Conservation (phyloP, 2,797 vertebrate species). For the Dendrocincla tyrannina region DNA sequence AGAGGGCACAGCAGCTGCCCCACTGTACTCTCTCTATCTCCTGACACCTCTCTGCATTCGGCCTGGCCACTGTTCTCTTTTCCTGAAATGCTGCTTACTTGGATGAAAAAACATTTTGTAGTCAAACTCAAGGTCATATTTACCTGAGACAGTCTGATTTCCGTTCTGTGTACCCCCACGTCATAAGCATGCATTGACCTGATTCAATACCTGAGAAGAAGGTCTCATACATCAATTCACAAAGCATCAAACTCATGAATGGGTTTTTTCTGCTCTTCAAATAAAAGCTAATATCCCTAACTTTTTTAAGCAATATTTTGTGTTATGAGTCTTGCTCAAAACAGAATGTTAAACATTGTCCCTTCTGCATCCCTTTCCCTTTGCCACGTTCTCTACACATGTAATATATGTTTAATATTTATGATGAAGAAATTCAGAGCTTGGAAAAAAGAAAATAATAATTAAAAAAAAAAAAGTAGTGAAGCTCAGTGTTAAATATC, state of each 20-base stretch:
- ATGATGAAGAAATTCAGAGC: neutral
- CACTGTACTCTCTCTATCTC: neutral
- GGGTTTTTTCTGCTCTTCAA: neutral
- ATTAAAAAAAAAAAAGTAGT: neutral
- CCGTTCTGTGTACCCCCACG: fast-evolving
- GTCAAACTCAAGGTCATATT: neutral
- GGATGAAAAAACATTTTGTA: neutral
- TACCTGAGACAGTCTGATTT: neutral
- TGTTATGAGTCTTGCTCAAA: neutral
- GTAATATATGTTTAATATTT: neutral
- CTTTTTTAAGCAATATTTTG: neutral
- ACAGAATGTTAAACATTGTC: neutral
- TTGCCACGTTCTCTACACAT: neutral
- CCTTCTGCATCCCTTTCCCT: neutral
- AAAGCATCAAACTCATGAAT: neutral
- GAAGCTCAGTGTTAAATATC: neutral
- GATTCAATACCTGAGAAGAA: neutral
- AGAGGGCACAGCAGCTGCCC: neutral
- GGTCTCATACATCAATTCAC: neutral
- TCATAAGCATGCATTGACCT: fast-evolving
- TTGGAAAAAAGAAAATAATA: neutral
- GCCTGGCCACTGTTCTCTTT: neutral
- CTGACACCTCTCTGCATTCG: neutral
- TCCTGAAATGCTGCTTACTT: neutral
- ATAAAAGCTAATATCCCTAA: neutral